Evolutionary conservation across 2,888 invertebrate genomes (phyloP), one percentile per base, ranked within the genome.

Genomic region (Coenonympha arcania): DNA sequence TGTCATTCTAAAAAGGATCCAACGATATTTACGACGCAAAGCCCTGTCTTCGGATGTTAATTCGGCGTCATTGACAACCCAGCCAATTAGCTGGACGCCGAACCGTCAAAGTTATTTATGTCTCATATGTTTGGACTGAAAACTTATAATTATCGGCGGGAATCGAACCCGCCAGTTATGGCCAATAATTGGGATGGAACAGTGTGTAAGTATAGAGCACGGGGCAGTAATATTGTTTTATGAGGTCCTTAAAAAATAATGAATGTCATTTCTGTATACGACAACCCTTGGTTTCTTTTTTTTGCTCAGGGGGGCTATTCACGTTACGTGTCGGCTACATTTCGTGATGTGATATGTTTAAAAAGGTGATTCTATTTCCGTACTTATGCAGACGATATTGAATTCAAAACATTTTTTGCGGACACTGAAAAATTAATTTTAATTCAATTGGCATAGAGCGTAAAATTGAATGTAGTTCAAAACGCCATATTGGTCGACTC

Each of bases 131-230:
- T 67, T 67, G 63, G 57, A 56, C 55, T 60, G 68, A 60, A 65
- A 59, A 63, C 65, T 71, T 65, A 69, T 79, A 84, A 85, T 85
- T 84, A 85, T 82, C 77, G 76, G 52, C 65, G 63, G 70, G 69
- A 71, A 82, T 83, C 80, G 76, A 78, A 76, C 74, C 74, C 70
- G 56, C 58, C 68, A 64, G 78, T 84, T 84, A 85, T 74, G 73
- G 69, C 73, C 78, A 70, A 72, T 86, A 84, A 86, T 86, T 84
- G 82, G 77, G 73, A 77, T 66, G 68, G 70, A 71, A 70, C 76
- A 68, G 75, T 68, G 68, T 59, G 65, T 82, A 83, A 85, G 74
- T 82, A 83, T 77, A 80, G 77, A 61, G 64, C 63, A 54, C 53
- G 53, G 54, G 48, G 58, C 66, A 66, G 69, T 81, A 79, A 82